A percentile compares a stretch with the other conserved stretches of the same genome.
Conservation (phyloP, 2,113 vertebrate genomes). For the Nycticorax nycticorax region DNA sequence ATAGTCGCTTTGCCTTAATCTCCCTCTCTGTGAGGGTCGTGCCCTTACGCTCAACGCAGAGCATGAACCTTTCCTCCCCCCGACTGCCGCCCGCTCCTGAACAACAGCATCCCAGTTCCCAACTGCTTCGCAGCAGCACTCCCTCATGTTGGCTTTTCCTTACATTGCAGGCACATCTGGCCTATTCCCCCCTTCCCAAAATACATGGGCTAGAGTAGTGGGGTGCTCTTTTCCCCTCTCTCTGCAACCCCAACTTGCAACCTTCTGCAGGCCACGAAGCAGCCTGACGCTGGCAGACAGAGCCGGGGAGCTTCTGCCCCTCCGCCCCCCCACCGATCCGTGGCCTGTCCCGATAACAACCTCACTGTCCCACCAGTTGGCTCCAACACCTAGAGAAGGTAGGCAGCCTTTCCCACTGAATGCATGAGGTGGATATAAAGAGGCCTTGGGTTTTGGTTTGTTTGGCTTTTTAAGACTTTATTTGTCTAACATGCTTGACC, state of each 20-base stretch:
- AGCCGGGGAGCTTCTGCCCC: neutral
- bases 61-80: neutral
- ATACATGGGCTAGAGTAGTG: fast-evolving
- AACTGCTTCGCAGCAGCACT: neutral
- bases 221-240: neutral
- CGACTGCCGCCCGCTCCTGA: fast-evolving
- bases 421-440: neutral
- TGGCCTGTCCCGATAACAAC: fast-evolving
- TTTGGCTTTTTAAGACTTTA: constrained; percentile 73
- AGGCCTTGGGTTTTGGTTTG: neutral
- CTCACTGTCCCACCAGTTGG: neutral
- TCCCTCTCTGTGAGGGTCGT: neutral
- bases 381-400: neutral
- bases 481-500: constrained; percentile 81
- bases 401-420: neutral
- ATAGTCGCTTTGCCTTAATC: neutral
- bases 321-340: fast-evolving
- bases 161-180: no score
- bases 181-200: neutral
- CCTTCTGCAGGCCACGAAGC: neutral
- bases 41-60: neutral
- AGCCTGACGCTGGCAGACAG: no score
- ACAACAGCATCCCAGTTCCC: neutral
- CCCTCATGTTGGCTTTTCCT: fast-evolving
- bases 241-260: neutral